These are phyloP conservation scores for Grammomys surdaster DNA, from an alignment of 2,113 vertebrate genomes.

Conservation along the genomic window DNA sequence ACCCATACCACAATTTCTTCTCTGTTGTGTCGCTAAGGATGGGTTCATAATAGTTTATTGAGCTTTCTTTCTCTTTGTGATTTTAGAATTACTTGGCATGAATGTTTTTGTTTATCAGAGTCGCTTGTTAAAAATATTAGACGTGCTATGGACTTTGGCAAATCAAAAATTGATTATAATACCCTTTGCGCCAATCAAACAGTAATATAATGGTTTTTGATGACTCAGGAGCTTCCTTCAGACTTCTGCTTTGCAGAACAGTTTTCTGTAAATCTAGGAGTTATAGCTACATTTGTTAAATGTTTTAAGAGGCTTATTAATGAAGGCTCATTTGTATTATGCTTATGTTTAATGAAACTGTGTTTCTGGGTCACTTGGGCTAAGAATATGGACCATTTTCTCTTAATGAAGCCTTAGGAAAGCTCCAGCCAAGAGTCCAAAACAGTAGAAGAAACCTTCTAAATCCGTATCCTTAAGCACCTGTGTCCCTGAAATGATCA, in stretches of 20 bases:
- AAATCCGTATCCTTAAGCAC: neutral
- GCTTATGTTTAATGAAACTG: constrained; percentile 25
- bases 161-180: constrained; percentile 37
- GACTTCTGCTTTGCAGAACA: neutral
- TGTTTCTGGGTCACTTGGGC: constrained; percentile 20
- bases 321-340: neutral
- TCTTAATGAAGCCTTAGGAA: neutral
- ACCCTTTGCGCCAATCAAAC: neutral
- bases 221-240: neutral
- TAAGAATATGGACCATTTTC: neutral
- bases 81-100: neutral
- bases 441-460: neutral
- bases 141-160: neutral
- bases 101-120: constrained; percentile 3
- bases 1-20: neutral
- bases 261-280: neutral
- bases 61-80: neutral
- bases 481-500: neutral
- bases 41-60: constrained; percentile 28
- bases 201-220: neutral
- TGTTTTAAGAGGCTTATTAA: constrained; percentile 24
- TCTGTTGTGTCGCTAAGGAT: neutral
- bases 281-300: constrained; percentile 30
- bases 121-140: constrained; percentile 33
- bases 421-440: neutral